Conservation (phyloP, 2,797 vertebrate genomes). For the Cottoperca gobio region DNA sequence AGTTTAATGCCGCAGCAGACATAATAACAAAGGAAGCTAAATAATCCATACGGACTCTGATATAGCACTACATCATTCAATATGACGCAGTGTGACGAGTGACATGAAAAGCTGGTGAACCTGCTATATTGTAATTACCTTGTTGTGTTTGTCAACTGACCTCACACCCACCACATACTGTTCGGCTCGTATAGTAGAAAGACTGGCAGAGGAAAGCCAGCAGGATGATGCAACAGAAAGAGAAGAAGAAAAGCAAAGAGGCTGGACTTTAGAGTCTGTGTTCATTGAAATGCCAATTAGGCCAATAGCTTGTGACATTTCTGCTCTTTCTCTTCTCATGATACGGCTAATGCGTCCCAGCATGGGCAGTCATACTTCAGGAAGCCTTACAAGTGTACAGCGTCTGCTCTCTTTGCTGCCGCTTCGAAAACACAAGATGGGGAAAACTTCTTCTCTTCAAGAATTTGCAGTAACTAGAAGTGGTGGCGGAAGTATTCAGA, state of each 20-base stretch:
- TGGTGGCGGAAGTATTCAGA: background rate
- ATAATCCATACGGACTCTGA: conserved; percentile 31
- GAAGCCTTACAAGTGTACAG: conserved; percentile 30
- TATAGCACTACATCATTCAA: conserved; percentile 35
- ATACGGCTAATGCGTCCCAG: conserved; percentile 48
- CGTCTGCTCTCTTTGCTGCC: background rate
- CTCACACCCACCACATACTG: conserved; percentile 40
- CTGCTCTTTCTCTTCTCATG: conserved; percentile 51
- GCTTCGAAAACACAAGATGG: background rate
- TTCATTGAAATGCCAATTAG: conserved; percentile 66
- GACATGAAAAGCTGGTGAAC: conserved; percentile 47
- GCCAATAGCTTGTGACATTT: conserved; percentile 61
- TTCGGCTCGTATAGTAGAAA: conserved; percentile 21
- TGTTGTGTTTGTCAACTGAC: conserved; percentile 66
- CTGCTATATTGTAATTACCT: conserved; percentile 61
- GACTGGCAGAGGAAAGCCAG: conserved; percentile 20
- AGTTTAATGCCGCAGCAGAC: conserved; percentile 19
- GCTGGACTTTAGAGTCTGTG: conserved; percentile 19
- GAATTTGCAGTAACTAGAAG: background rate
- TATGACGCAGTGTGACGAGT: conserved; percentile 32
- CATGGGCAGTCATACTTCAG: conserved; percentile 42
- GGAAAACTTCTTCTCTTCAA: background rate
- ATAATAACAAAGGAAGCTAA: conserved; percentile 33
- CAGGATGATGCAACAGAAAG: conserved; percentile 28
- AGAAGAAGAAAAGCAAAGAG: conserved; percentile 13